Percentiles rank a stretch among this genome's conserved stretches.
Evolutionary conservation across 2,797 vertebrate genomes (phyloP).

Genomic region (Natrix natrix): DNA sequence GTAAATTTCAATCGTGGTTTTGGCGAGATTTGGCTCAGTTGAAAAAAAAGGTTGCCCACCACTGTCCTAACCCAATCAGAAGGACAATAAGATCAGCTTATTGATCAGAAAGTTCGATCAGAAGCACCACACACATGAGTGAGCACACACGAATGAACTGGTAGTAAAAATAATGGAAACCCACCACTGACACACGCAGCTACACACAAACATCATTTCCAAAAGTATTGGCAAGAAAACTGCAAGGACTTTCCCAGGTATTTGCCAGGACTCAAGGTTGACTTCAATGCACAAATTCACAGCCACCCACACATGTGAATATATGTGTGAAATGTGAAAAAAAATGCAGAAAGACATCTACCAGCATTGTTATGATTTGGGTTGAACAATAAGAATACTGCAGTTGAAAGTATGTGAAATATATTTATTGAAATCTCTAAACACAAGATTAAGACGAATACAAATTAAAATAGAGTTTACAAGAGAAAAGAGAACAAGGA

Average conservation of each 20-base stretch:
- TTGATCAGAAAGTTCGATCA: too few species aligned
- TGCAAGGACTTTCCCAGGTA: not conserved
- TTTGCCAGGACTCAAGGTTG: not conserved
- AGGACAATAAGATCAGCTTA: too few species aligned
- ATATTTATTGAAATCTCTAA: not conserved
- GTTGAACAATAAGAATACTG: not conserved
- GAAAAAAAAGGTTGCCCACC: too few species aligned
- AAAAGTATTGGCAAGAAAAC: not conserved
- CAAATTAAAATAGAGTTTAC: not conserved
- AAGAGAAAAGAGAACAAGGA: not conserved
- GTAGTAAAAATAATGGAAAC: too few species aligned
- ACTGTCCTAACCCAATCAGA: too few species aligned
- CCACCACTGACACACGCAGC: too few species aligned
- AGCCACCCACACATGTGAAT: not conserved
- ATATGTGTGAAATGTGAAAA: not conserved
- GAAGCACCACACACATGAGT: too few species aligned
- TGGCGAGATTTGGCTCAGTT: too few species aligned
- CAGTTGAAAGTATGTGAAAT: not conserved
- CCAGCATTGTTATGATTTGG: not conserved
- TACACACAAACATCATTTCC: not conserved
- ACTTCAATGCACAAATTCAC: not conserved
- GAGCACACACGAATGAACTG: too few species aligned
- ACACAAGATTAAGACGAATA: not conserved
- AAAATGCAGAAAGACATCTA: not conserved
- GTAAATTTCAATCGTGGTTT: too few species aligned